phyloP scores from a whole-genome alignment of 2,797 vertebrate species.

The Leucoraja ocellata region DNA sequence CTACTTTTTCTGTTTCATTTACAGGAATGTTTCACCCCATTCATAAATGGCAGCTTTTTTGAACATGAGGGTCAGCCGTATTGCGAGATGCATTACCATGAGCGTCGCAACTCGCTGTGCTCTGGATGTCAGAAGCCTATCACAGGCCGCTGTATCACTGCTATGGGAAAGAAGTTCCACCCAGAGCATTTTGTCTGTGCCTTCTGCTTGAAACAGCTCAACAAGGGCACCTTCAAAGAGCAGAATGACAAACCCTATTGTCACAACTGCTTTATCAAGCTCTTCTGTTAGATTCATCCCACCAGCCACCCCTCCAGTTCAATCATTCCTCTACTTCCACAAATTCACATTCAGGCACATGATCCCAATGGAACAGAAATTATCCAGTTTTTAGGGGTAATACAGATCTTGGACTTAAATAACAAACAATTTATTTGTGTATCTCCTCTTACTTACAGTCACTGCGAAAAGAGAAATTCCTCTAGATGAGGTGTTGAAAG shows the following conservation, averaged over 20 bases:
- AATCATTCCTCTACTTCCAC: conserved; percentile 31
- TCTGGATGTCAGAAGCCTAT: conserved; percentile 98
- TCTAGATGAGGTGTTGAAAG: conserved; percentile 16
- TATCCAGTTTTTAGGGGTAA: not conserved
- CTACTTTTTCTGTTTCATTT: not conserved
- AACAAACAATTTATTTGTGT: not conserved
- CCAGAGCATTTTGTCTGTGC: conserved; percentile 97
- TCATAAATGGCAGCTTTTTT: conserved; percentile 93
- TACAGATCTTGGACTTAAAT: conserved; percentile 32
- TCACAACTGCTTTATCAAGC: conserved; percentile 93
- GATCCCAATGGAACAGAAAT: not conserved
- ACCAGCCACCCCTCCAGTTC: conserved; percentile 22
- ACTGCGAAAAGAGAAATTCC: not conserved
- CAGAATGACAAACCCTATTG: conserved; percentile 98
- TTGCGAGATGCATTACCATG: conserved; percentile 96
- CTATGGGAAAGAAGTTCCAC: conserved; percentile 96
- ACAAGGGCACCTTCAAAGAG: conserved; percentile 99
- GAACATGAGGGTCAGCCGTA: conserved; percentile 95
- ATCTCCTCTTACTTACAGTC: not conserved
- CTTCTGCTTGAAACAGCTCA: conserved; percentile 97
- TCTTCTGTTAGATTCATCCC: conserved; percentile 75
- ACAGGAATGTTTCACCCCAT: conserved; percentile 95
- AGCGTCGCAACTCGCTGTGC: conserved; percentile 88
- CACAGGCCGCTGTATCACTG: conserved; percentile 95
- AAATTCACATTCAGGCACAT: not conserved